phyloP scores from a whole-genome alignment of 2,113 vertebrate species.

The Spilogale gracilis region DNA sequence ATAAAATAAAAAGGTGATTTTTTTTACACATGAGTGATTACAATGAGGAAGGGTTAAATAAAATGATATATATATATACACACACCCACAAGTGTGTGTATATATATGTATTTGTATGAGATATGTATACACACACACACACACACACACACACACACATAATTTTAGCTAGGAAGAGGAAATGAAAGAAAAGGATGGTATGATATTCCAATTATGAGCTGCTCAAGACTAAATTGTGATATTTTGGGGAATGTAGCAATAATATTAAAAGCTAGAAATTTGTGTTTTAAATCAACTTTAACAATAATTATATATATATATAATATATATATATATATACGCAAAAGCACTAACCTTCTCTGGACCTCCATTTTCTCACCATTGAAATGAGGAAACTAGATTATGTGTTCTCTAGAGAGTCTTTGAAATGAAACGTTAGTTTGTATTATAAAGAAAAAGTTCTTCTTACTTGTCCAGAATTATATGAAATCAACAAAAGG shows the following conservation, averaged over 20 bases:
- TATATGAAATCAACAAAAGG: not conserved
- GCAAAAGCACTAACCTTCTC: not conserved
- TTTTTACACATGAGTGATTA: not conserved
- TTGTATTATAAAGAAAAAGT: slow-evolving; percentile 3
- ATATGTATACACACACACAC: no score
- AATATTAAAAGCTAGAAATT: slow-evolving; percentile 18
- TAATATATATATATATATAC: no score
- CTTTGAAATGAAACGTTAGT: not conserved
- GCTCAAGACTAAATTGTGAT: not conserved
- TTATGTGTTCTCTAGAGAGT: not conserved
- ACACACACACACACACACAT: no score
- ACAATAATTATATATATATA: not conserved
- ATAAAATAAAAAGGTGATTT: not conserved
- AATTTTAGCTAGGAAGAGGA: not conserved
- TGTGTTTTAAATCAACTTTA: not conserved
- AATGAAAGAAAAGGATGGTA: not conserved
- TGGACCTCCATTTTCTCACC: not conserved
- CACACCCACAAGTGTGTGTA: no score
- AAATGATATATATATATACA: not conserved
- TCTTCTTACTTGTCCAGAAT: not conserved
- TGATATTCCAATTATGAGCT: not conserved
- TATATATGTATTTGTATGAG: no score
- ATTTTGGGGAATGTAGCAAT: not conserved
- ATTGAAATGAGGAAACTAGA: not conserved
- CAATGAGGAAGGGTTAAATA: not conserved